Evolutionary conservation across 1,140 invertebrate species (phyloP).

Genomic region (Diorhabda sublineata): DNA sequence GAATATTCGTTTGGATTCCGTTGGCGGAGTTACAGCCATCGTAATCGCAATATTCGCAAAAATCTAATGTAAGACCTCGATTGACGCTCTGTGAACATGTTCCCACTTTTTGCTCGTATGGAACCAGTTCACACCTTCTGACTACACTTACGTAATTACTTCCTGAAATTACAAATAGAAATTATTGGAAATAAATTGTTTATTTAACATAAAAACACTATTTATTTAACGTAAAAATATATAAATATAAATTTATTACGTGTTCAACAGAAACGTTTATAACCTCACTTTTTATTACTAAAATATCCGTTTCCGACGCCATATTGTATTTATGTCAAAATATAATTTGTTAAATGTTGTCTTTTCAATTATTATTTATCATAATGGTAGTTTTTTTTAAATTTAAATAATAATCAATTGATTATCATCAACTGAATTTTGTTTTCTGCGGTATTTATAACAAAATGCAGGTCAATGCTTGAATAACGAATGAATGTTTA

Average conservation of each 20-base stretch:
- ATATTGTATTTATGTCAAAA: no score
- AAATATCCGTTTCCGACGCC: no score
- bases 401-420: no score
- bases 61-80: slow-evolving; percentile 52
- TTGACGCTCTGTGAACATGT: slow-evolving; percentile 50
- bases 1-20: slow-evolving; percentile 26
- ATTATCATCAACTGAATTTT: no score
- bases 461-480: no score
- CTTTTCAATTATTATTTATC: no score
- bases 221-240: not conserved
- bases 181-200: not conserved
- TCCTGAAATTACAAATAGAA: slow-evolving; percentile 21
- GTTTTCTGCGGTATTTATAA: no score
- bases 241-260: not conserved
- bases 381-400: no score
- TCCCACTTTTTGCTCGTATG: slow-evolving; percentile 52
- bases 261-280: no score
- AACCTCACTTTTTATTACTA: no score
- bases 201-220: not conserved
- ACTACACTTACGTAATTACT: slow-evolving; percentile 27
- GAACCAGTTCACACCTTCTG: slow-evolving; percentile 53
- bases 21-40: slow-evolving; percentile 41
- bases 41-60: slow-evolving; percentile 45
- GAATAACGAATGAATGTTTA: no score
- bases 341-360: no score